Evolutionary conservation across 1,140 invertebrate genomes (phyloP).

Genomic region (Neotoxoptera formosana): DNA sequence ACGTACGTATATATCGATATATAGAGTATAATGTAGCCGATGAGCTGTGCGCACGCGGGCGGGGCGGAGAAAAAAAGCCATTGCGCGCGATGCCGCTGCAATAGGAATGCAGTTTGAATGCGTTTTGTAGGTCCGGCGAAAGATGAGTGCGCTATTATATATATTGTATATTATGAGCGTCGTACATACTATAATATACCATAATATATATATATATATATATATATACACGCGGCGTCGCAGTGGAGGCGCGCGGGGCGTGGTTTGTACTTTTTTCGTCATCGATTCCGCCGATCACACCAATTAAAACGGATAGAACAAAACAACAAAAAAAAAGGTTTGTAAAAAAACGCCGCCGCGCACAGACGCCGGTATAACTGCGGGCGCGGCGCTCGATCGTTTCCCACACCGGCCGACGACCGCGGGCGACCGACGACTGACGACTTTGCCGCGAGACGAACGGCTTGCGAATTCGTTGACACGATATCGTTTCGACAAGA

Average conservation of each 20-base stretch:
- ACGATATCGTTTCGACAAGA: neutral
- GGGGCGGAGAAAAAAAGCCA: neutral
- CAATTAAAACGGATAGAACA: neutral
- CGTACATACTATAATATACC: too few relatives aligned
- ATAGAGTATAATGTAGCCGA: neutral
- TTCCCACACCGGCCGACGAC: neutral
- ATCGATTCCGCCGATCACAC: constrained; percentile 26
- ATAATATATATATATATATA: neutral
- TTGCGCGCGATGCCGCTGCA: neutral
- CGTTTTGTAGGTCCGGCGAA: constrained; percentile 47
- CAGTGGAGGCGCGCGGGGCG: neutral
- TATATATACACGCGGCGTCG: too few relatives aligned
- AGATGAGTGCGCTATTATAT: constrained; percentile 5
- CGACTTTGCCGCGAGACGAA: neutral
- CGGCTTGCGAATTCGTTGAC: neutral
- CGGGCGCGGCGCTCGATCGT: neutral
- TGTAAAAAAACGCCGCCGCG: neutral
- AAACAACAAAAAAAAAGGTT: neutral
- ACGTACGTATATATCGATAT: neutral
- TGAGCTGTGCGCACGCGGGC: neutral
- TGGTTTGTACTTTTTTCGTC: constrained; percentile 30
- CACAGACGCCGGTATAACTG: neutral
- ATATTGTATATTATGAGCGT: neutral
- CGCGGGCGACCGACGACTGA: too few relatives aligned
- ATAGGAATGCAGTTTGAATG: constrained; percentile 42